A percentile compares a stretch with the other conserved stretches of the same genome.
These are phyloP conservation scores for Hippotragus niger DNA, from an alignment of 2,113 vertebrate species.

Conservation along the genomic window DNA sequence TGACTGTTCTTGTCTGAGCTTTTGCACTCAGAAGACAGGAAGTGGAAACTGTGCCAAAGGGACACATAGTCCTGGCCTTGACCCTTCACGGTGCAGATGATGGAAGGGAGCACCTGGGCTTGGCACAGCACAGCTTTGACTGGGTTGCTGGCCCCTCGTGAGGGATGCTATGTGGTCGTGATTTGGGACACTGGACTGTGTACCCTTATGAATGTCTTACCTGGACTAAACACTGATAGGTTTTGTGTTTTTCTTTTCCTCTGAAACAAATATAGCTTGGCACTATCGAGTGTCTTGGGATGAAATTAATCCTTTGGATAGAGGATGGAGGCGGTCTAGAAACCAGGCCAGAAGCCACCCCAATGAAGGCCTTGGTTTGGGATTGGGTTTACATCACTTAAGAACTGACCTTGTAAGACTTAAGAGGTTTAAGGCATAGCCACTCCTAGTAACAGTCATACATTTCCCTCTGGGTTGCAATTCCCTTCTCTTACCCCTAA, in stretches of 20 bases:
- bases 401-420: not conserved
- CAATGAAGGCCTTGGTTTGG: not conserved
- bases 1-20: not conserved
- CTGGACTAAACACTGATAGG: not conserved
- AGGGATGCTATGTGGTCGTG: not conserved
- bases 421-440: not conserved
- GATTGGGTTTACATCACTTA: not conserved
- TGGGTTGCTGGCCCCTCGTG: not conserved
- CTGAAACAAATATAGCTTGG: not conserved
- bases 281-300: not conserved
- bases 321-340: not conserved
- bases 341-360: not conserved
- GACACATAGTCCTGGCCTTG: not conserved
- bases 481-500: not conserved
- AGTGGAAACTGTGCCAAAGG: not conserved
- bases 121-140: not conserved
- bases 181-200: not conserved
- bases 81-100: fast-evolving
- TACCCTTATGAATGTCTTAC: not conserved
- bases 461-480: not conserved
- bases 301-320: not conserved
- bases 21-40: not conserved
- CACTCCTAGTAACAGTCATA: not conserved
- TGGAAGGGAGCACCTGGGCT: not conserved
- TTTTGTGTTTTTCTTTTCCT: not conserved